Percentiles rank a stretch among this genome's conserved stretches.
These are phyloP conservation scores for Diogma glabrata DNA, from an alignment of 2,888 invertebrate genomes.

Conservation along the genomic window DNA sequence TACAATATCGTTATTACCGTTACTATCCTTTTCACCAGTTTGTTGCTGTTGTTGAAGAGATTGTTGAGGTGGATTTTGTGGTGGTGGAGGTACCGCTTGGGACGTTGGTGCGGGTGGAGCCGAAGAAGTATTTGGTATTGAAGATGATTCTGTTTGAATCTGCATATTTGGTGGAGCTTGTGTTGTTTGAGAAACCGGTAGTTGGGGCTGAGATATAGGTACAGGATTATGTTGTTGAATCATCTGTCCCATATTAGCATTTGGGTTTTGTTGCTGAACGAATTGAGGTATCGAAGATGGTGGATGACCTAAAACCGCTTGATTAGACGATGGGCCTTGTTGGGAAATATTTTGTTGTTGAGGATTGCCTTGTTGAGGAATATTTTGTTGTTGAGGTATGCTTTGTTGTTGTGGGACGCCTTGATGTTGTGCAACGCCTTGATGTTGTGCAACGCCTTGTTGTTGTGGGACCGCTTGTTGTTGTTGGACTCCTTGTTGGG, in stretches of 20 bases:
- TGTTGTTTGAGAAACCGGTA: conserved; percentile 16
- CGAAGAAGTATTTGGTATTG: conserved; percentile 10
- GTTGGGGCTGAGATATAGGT: too few relatives aligned
- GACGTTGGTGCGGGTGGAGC: neutral
- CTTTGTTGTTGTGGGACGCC: neutral
- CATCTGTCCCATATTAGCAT: too few relatives aligned
- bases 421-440: neutral
- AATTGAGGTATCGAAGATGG: too few relatives aligned
- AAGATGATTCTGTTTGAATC: conserved; percentile 9
- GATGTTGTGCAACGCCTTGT: neutral
- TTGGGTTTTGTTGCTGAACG: too few relatives aligned
- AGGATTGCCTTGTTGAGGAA: too few relatives aligned
- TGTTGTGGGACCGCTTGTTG: too few relatives aligned
- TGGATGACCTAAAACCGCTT: too few relatives aligned
- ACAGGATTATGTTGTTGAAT: too few relatives aligned
- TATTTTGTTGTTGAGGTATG: neutral
- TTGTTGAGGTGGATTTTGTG: conserved; percentile 15
- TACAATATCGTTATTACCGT: conserved; percentile 38
- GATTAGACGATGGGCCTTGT: too few relatives aligned
- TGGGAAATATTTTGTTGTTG: too few relatives aligned
- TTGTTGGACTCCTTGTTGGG: conserved; percentile 20
- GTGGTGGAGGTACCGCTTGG: conserved; percentile 14
- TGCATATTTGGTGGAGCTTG: too few relatives aligned
- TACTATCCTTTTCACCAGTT: conserved; percentile 24
- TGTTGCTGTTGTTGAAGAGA: conserved; percentile 23